Evolutionary conservation across 2,113 vertebrate genomes (phyloP).

Genomic region (Pluvianellus socialis): DNA sequence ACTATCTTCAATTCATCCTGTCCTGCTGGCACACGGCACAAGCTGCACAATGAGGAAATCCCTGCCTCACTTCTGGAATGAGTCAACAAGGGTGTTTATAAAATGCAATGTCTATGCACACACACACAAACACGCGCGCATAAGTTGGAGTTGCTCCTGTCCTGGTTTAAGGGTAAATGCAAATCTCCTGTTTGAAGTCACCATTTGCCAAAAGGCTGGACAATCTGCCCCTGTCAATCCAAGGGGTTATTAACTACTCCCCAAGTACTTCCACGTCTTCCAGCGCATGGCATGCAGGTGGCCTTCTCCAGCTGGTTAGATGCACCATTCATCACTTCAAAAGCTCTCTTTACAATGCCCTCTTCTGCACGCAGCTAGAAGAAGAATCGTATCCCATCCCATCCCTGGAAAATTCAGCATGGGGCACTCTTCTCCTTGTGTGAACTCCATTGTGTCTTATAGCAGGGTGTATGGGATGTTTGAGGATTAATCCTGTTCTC

Average conservation of each 20-base stretch:
- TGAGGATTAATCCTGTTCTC: slow-evolving; percentile 4
- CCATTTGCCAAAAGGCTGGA: neutral
- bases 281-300: neutral
- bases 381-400: neutral
- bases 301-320: slow-evolving; percentile 50
- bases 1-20: slow-evolving; percentile 44
- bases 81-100: neutral
- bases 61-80: slow-evolving; percentile 8
- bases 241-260: neutral
- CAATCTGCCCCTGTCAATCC: slow-evolving; percentile 19
- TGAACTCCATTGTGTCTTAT: neutral
- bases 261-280: neutral
- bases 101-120: accelerated
- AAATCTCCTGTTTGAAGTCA: neutral
- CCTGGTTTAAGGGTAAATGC: neutral
- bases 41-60: neutral
- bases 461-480: neutral
- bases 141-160: neutral
- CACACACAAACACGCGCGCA: neutral
- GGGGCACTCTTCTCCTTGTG: neutral
- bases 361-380: slow-evolving; percentile 8
- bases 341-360: slow-evolving; percentile 28
- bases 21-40: slow-evolving; percentile 21
- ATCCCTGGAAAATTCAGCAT: slow-evolving; percentile 12
- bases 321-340: slow-evolving; percentile 28